A percentile compares a stretch with the other conserved stretches of the same genome.
Conservation (phyloP, 2,797 vertebrate genomes). For the Atherinosoma microstoma region DNA sequence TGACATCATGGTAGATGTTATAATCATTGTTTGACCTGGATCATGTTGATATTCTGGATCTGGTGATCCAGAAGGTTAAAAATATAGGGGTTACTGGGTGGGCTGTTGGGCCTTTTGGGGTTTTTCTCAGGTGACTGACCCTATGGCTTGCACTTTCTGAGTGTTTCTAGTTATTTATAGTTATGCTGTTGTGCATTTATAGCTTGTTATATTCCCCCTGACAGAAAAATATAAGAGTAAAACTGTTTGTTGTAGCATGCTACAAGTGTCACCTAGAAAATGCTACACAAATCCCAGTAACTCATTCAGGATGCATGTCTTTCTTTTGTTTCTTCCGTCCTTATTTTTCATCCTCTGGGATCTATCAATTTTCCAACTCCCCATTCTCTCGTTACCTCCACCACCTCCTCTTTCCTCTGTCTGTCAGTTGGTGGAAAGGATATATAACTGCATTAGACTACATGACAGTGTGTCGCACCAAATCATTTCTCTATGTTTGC, state of each 20-base stretch:
- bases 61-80: too few species aligned
- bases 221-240: constrained; percentile 4
- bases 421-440: constrained; percentile 84
- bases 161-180: too few species aligned
- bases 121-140: too few species aligned
- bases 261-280: not conserved
- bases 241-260: not conserved
- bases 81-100: too few species aligned
- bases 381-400: constrained; percentile 34
- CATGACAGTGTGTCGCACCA: constrained; percentile 91
- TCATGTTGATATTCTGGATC: too few species aligned
- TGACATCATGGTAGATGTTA: too few species aligned
- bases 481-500: constrained; percentile 93
- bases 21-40: too few species aligned
- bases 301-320: constrained; percentile 31
- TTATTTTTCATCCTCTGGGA: constrained; percentile 52
- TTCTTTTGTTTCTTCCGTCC: constrained; percentile 52
- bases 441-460: constrained; percentile 96
- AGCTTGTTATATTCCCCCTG: not conserved
- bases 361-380: constrained; percentile 60
- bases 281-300: not conserved
- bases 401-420: constrained; percentile 29
- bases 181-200: not conserved
- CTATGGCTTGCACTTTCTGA: too few species aligned
- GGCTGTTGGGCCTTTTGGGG: too few species aligned